Evolutionary conservation across 2,888 invertebrate genomes (phyloP), one percentile per base, ranked within the genome.

Genomic region (Caenorhabditis panamensis): DNA sequence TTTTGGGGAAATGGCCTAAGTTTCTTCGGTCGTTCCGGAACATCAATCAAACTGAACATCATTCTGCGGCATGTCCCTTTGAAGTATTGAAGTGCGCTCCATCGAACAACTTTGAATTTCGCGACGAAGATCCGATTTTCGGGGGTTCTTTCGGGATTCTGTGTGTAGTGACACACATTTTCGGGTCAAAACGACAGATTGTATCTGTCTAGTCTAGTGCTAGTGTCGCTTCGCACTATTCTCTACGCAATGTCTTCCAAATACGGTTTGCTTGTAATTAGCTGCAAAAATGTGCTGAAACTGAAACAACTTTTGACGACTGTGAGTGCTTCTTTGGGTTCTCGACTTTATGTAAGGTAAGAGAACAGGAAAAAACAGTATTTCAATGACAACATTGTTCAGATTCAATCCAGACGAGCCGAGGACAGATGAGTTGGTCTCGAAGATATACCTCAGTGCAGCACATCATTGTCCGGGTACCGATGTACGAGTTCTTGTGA

Each of bases 401-500:
- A 68, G 63, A 41, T 20, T 80, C 16, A 76, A 69, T 9, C 62
- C 63, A 9, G 64, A 75, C 13, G 26, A 58, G 37, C 59, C 49
- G 41, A 20, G 51, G 71, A 63, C 28, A 16, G 73, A 79, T 53
- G 66, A 62, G 18, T 26, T 73, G 4, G 56, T 77, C 5, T 51
- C 86, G 0, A 61, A 56, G 13, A 78, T 89, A 44, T 89, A 89
- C 78, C 49, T 83, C 0, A 59, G 76, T n/a, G 84, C 88, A 0
- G 80, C 88, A 1, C 71, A 72, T 31, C 37, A 28, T 16, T 87
- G 88, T 58, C 86, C 86, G 3, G 58, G 84, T 9, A 58, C 87
- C 13, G 89, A 89, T 72, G 89, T 89, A 16, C 79, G 89, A 8
- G 82, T 89, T 4, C 61, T 89, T 18, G 73, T 89, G 8, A 76